A percentile compares a stretch with the other conserved stretches of the same genome.
Conservation (phyloP, 53 echinoderm and acorn worm species). For the Hippasteria phrygiana region DNA sequence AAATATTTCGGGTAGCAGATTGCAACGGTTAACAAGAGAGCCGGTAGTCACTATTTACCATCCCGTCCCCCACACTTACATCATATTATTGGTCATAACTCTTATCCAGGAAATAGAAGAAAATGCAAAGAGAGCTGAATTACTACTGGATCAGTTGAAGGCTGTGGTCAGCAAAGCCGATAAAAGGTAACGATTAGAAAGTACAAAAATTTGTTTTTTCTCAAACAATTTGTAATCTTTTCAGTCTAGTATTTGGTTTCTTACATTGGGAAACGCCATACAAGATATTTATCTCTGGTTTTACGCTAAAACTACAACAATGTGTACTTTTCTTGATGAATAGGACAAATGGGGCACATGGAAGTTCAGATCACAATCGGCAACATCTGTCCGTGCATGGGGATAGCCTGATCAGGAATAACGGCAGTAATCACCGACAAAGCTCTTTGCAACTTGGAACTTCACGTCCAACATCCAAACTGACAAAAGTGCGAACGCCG, state of each 20-base stretch:
- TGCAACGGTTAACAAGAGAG: no score
- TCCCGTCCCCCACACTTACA: no score
- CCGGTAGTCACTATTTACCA: no score
- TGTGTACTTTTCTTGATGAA: no score
- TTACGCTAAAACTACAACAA: no score
- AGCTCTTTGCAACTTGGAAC: neutral
- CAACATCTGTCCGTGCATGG: neutral
- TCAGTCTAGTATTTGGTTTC: neutral
- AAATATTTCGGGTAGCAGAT: no score
- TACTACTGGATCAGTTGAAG: slow-evolving; percentile 22
- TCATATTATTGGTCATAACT: no score
- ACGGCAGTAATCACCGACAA: neutral
- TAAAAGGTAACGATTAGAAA: neutral
- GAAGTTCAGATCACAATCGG: neutral
- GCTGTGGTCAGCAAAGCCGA: neutral
- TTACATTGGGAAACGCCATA: neutral
- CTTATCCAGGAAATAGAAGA: slow-evolving; percentile 51
- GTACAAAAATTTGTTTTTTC: neutral
- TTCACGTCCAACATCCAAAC: neutral
- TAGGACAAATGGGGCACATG: neutral
- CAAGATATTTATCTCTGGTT: no score
- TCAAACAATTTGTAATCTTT: neutral
- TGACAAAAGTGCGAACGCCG: neutral
- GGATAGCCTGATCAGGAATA: neutral
- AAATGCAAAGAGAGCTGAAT: slow-evolving; percentile 34